These are phyloP conservation scores for Alethe diademata DNA, from an alignment of 2,113 vertebrate genomes.

Conservation along the genomic window DNA sequence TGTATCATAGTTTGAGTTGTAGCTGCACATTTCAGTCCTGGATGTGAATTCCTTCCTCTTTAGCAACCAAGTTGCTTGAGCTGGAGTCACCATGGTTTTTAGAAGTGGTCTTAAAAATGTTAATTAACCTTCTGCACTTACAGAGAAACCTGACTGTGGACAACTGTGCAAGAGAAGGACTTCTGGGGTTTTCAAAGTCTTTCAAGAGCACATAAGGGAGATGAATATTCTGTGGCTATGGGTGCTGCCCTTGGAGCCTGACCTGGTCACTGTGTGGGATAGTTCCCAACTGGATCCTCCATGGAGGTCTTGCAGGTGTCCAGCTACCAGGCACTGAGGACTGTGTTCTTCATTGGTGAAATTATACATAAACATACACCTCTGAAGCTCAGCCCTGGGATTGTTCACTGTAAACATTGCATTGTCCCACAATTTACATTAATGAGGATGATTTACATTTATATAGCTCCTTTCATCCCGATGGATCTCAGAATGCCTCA, in stretches of 20 bases:
- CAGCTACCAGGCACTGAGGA: background rate
- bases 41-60: background rate
- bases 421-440: slow-evolving; percentile 33
- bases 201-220: background rate
- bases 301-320: background rate
- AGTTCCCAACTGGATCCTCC: background rate
- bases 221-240: background rate
- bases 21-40: background rate
- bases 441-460: slow-evolving; percentile 54
- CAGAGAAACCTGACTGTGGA: background rate
- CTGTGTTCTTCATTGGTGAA: background rate
- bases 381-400: slow-evolving; percentile 3
- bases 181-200: background rate
- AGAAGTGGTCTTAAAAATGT: background rate
- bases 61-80: background rate
- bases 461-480: slow-evolving; percentile 52
- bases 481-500: slow-evolving; percentile 4
- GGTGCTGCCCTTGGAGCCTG: background rate
- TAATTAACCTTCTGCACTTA: background rate
- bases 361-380: background rate
- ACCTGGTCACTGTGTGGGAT: background rate
- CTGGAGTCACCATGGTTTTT: background rate
- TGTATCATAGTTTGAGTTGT: background rate
- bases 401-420: background rate
- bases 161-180: background rate